phyloP scores from a whole-genome alignment of 2,888 invertebrate species.

The Stenoptilia bipunctidactyla region DNA sequence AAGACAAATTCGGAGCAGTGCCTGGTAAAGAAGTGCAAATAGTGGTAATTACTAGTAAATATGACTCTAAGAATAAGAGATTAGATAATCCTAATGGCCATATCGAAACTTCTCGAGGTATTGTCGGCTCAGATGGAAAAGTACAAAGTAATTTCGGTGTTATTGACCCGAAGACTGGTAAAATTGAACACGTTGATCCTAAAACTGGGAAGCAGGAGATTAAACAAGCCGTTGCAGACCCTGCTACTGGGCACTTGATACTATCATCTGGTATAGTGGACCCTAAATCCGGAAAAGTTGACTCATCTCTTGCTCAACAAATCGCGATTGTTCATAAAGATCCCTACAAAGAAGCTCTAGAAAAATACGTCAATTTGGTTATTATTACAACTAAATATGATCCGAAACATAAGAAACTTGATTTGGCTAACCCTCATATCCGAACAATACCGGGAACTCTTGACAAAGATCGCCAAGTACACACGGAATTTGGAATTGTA shows the following conservation, averaged over 20 bases:
- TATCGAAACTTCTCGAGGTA: slow-evolving; percentile 59
- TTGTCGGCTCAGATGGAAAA: slow-evolving; percentile 43
- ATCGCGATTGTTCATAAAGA: slow-evolving; percentile 62
- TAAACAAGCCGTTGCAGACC: slow-evolving; percentile 69
- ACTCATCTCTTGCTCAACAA: slow-evolving; percentile 67
- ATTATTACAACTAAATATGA: slow-evolving; percentile 72
- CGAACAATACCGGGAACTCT: slow-evolving; percentile 48
- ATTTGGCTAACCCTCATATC: slow-evolving; percentile 62
- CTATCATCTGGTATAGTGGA: slow-evolving; percentile 67
- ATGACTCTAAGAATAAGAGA: slow-evolving; percentile 66
- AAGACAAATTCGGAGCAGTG: slow-evolving; percentile 43
- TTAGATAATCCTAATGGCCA: slow-evolving; percentile 67
- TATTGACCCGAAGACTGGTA: slow-evolving; percentile 69
- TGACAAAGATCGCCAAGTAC: slow-evolving; percentile 62
- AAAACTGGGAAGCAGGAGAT: slow-evolving; percentile 69
- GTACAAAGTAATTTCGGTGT: slow-evolving; percentile 66
- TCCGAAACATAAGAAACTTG: slow-evolving; percentile 63
- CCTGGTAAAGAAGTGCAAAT: slow-evolving; percentile 64
- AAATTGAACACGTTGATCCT: slow-evolving; percentile 65
- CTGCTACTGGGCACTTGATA: slow-evolving; percentile 67
- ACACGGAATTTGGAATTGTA: slow-evolving; percentile 71
- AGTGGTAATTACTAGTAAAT: slow-evolving; percentile 67
- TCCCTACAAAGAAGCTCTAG: slow-evolving; percentile 45
- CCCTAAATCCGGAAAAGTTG: slow-evolving; percentile 68
- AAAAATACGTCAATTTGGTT: slow-evolving; percentile 63